Base-by-base conservation (phyloP, 2,888 invertebrate species). In the Alviniconcha strummeri region DNA sequence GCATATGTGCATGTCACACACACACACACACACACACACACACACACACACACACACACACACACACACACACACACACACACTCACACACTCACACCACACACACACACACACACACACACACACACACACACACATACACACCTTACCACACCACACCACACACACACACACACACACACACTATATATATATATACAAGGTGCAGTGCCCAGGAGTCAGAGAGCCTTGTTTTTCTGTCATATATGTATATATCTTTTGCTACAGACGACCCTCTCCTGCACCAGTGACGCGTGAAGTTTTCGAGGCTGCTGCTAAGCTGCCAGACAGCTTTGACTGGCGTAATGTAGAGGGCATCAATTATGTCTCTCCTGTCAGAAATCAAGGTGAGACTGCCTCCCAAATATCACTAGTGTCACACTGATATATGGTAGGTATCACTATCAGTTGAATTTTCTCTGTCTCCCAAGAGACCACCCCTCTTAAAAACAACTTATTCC, bases 271-370 rank as follows among this genome's bases (percentile, higher is more conserved):
- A 7, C 86, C 86, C 11, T 83, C 84, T 17, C 91, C 94, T 84
- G 91, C 91, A 4, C 88, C 88, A 72, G 86, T 90, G 5, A 90
- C 90, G 11, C 84, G 86, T 17, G 89, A 91, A 81, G 87, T 90
- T 17, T 80, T 83, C 56, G 57, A 82, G 57, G 71, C 84, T 17
- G 89, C 89, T 17, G 82, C 83, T 0, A 83, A 85, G 67, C 87
- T 93, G 15, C 93, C 93, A 8, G 88, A 88, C 7, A 64, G 82
- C 5, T 93, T 92, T 89, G 93, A 93, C 86, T 93, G 93, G 93
- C 89, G 93, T 74, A 90, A 94, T 88, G 90, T 92, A 4, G 86
- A 89, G 75, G 93, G 93, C 9, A 76, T 88, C 11, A 91, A 90
- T 86, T 93, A 88, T 89, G 92, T 93, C 11, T 91, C 93, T 52